These are phyloP conservation scores for Alsophila aescularia DNA, from an alignment of 2,888 invertebrate species.

Conservation along the genomic window DNA sequence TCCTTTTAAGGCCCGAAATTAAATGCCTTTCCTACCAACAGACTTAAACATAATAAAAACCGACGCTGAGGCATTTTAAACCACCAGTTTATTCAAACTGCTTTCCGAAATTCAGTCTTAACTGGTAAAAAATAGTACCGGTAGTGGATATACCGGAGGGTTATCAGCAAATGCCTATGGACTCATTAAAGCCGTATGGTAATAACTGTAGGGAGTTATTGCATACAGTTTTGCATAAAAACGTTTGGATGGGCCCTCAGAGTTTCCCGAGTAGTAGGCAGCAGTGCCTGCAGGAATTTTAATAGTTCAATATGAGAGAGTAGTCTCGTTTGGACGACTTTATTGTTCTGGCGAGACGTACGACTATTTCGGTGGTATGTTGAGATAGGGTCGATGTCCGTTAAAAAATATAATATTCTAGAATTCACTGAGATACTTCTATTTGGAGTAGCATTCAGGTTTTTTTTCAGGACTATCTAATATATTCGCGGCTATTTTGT, in stretches of 20 bases:
- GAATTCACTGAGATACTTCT: neutral
- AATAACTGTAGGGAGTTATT: conserved; percentile 59
- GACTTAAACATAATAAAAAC: conserved; percentile 42
- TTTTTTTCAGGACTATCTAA: neutral
- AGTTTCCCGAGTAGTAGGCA: conserved; percentile 26
- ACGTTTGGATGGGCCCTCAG: conserved; percentile 39
- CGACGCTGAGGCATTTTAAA: conserved; percentile 35
- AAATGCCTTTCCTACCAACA: conserved; percentile 28
- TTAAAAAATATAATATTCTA: neutral
- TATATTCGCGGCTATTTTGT: conserved; percentile 1
- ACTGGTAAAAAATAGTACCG: conserved; percentile 18
- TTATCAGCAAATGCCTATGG: conserved; percentile 46
- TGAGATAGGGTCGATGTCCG: conserved; percentile 1
- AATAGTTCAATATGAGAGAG: conserved; percentile 63
- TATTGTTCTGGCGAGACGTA: conserved; percentile 43
- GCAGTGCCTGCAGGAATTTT: conserved; percentile 56
- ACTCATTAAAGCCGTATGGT: conserved; percentile 62
- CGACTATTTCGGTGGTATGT: conserved; percentile 11
- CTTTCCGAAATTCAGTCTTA: conserved; percentile 35
- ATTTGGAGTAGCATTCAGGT: neutral
- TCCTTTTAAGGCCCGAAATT: conserved; percentile 27
- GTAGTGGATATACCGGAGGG: conserved; percentile 15
- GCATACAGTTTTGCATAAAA: conserved; percentile 75
- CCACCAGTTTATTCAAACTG: conserved; percentile 14
- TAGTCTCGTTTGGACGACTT: conserved; percentile 46